A percentile compares a stretch with the other conserved stretches of the same genome.
Conservation (phyloP, 64 coral and sea anemone species). For the Dendrophyllia cribrosa region DNA sequence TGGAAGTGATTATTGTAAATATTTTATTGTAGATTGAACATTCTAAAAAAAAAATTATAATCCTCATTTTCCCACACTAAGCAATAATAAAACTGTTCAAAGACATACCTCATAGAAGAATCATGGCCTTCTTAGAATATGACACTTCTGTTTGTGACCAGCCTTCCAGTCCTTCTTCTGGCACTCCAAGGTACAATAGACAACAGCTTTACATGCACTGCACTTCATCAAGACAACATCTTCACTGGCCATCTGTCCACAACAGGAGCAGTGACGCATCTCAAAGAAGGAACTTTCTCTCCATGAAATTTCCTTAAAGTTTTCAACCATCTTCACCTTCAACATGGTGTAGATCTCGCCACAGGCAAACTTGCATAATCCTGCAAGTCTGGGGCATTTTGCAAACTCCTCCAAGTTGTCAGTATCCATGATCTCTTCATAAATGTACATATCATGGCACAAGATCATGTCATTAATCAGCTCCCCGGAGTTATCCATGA, state of each 20-base stretch:
- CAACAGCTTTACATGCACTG: conserved; percentile 50
- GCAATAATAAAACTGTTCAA: too few species aligned
- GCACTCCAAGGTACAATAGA: conserved; percentile 52
- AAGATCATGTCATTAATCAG: conserved; percentile 33
- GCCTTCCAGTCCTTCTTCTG: conserved; percentile 59
- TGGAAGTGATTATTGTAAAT: too few species aligned
- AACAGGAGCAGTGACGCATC: conserved; percentile 2
- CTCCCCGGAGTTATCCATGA: conserved; percentile 3
- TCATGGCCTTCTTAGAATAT: conserved; percentile 12
- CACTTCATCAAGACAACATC: conserved; percentile 32
- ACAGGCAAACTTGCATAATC: conserved; percentile 42
- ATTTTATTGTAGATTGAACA: too few species aligned
- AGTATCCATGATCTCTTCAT: conserved; percentile 26
- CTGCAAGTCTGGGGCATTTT: conserved; percentile 34
- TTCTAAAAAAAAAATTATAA: too few species aligned
- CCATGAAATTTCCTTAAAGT: conserved; percentile 3
- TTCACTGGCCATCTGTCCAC: conserved; percentile 21
- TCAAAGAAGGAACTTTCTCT: neutral
- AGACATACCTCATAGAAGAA: neutral
- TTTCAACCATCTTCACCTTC: neutral
- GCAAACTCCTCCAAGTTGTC: conserved; percentile 30
- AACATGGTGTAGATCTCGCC: conserved; percentile 32
- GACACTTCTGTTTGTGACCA: conserved; percentile 42
- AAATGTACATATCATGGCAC: conserved; percentile 36
- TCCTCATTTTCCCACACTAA: too few species aligned